A percentile compares a stretch with the other conserved stretches of the same genome.
Conservation (phyloP, 1,140 invertebrate species). For the Vanessa atalanta region DNA sequence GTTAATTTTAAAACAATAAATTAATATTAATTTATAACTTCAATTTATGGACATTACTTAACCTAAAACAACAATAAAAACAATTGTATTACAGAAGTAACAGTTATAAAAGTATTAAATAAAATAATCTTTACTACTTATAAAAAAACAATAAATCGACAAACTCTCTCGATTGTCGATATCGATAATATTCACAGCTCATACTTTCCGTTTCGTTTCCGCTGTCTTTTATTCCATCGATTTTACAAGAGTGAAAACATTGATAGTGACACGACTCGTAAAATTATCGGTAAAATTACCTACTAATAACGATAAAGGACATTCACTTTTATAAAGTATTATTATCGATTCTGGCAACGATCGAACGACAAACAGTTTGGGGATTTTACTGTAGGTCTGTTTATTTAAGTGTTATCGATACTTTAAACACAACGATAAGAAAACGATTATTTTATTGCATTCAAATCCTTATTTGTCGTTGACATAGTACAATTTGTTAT, state of each 20-base stretch:
- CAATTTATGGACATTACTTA: background rate
- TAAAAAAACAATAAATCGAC: background rate
- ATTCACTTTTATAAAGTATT: conserved; percentile 20
- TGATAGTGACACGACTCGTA: conserved; percentile 5
- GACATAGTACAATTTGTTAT: conserved; percentile 22
- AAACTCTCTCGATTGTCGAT: conserved; percentile 17
- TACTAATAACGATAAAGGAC: conserved; percentile 23
- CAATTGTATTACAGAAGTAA: background rate
- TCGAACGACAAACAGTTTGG: conserved; percentile 5
- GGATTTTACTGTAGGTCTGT: background rate
- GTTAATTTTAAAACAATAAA: conserved; percentile 37
- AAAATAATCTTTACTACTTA: background rate
- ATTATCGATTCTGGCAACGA: conserved; percentile 6
- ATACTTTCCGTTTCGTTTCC: conserved; percentile 18
- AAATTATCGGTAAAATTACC: conserved; percentile 27
- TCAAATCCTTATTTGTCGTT: conserved; percentile 25
- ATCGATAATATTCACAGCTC: conserved; percentile 15
- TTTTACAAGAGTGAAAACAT: conserved; percentile 18
- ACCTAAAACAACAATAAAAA: background rate
- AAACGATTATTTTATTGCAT: conserved; percentile 32
- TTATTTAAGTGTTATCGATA: conserved; percentile 3
- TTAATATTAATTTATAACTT: conserved; percentile 14
- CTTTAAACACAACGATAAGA: conserved; percentile 12
- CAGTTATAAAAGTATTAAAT: background rate
- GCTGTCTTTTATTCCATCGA: conserved; percentile 2